Evolutionary conservation across 1,140 invertebrate species (phyloP).

Genomic region (Trichonephila inaurata): DNA sequence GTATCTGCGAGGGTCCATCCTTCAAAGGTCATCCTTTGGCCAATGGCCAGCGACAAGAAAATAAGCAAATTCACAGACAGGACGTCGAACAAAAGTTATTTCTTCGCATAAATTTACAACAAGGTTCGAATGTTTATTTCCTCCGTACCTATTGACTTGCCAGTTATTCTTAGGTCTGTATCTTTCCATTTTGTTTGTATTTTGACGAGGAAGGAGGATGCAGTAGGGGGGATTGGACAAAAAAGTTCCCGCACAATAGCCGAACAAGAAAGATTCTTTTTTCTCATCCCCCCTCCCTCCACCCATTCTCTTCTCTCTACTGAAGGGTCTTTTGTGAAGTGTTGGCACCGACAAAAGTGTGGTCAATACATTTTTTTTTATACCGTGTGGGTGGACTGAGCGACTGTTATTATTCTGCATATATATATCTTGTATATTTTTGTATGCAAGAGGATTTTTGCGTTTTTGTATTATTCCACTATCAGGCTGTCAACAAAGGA

Average conservation of each 20-base stretch:
- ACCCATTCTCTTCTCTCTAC: constrained; percentile 22
- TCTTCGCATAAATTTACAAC: constrained; percentile 73
- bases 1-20: not conserved
- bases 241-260: constrained; percentile 50
- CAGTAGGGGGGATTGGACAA: not conserved
- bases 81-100: constrained; percentile 73
- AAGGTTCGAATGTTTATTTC: constrained; percentile 72
- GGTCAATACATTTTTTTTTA: constrained; percentile 73
- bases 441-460: constrained; percentile 28
- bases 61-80: constrained; percentile 69
- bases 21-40: constrained; percentile 70
- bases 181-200: constrained; percentile 45
- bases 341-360: constrained; percentile 76
- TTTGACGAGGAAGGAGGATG: not conserved
- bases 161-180: constrained; percentile 75
- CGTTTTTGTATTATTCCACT: constrained; percentile 23
- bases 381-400: constrained; percentile 16
- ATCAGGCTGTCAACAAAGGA: constrained; percentile 22
- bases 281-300: not conserved
- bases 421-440: constrained; percentile 32
- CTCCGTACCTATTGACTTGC: constrained; percentile 72
- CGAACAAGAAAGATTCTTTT: constrained; percentile 20
- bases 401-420: constrained; percentile 59
- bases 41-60: constrained; percentile 54
- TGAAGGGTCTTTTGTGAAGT: constrained; percentile 72